Evolutionary conservation across 2,888 invertebrate genomes (phyloP).

Genomic region (Tiliacea citrago): DNA sequence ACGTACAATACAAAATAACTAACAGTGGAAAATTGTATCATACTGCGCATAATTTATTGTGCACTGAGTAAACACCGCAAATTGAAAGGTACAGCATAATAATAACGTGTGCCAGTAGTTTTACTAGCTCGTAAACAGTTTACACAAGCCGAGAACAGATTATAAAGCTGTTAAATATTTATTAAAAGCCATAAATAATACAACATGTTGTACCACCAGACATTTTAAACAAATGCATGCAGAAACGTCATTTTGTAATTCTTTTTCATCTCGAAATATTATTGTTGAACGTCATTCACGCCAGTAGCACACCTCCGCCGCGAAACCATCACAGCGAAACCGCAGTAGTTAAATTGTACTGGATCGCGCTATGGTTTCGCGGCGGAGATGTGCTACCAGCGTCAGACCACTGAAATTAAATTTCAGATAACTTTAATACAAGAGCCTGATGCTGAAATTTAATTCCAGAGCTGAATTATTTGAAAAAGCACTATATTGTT

Average conservation of each 20-base stretch:
- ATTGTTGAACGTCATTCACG: too few species aligned
- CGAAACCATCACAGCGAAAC: too few species aligned
- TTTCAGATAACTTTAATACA: neutral
- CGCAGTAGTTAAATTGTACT: too few species aligned
- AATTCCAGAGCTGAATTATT: neutral
- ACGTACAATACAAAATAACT: constrained; percentile 27
- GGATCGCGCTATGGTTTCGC: too few species aligned
- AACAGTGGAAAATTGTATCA: constrained; percentile 5
- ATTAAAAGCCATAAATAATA: constrained; percentile 28
- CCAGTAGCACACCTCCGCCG: too few species aligned
- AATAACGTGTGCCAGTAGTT: constrained; percentile 41
- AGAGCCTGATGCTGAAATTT: neutral
- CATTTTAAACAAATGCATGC: constrained; percentile 5
- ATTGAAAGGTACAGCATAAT: constrained; percentile 33
- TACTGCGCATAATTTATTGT: constrained; percentile 31
- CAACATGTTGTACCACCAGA: constrained; percentile 18
- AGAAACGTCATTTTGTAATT: neutral
- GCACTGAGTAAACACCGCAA: constrained; percentile 34
- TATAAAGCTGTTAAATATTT: constrained; percentile 49
- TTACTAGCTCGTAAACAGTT: constrained; percentile 54
- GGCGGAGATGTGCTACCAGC: too few species aligned
- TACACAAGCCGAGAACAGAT: constrained; percentile 42
- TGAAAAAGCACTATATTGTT: neutral
- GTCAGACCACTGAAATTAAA: neutral
- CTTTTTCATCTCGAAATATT: neutral